These are phyloP conservation scores for Eucidaris tribuloides DNA, from an alignment of 35 echinoderm and acorn worm genomes.

Conservation along the genomic window DNA sequence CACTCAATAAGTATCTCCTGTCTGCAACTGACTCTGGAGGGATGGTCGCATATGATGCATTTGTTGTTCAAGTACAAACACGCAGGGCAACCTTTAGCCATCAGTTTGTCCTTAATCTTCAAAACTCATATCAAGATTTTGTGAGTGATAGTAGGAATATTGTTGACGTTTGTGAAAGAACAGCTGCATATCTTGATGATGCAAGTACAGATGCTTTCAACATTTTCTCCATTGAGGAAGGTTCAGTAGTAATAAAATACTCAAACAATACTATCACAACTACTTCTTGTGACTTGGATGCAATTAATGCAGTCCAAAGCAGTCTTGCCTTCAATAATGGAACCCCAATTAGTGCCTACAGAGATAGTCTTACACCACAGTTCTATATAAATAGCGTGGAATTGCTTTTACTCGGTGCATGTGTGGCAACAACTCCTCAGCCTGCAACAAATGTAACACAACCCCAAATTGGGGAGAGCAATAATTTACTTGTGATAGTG, in stretches of 20 bases:
- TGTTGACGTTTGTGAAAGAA: not conserved
- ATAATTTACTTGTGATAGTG: slow-evolving; percentile 7
- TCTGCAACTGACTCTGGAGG: slow-evolving; percentile 40
- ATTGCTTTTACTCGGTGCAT: slow-evolving; percentile 4
- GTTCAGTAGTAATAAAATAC: slow-evolving; percentile 41
- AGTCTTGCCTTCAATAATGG: slow-evolving; percentile 24
- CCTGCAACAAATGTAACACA: slow-evolving; percentile 11
- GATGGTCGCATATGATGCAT: slow-evolving; percentile 33
- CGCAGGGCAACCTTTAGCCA: not conserved
- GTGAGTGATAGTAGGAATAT: slow-evolving; percentile 35
- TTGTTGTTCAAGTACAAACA: slow-evolving; percentile 15
- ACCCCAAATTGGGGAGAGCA: not conserved
- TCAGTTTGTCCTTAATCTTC: slow-evolving; percentile 30
- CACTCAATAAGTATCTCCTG: slow-evolving; percentile 11
- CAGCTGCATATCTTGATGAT: slow-evolving; percentile 30
- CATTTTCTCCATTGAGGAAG: slow-evolving; percentile 33
- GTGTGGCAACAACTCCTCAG: not conserved
- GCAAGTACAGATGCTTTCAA: not conserved
- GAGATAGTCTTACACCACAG: slow-evolving; percentile 3
- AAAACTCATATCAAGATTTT: slow-evolving; percentile 31
- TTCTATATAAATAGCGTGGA: not conserved
- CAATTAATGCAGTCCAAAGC: slow-evolving; percentile 5
- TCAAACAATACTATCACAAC: slow-evolving; percentile 34
- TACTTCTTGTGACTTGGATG: slow-evolving; percentile 9
- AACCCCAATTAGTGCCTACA: not conserved